phyloP scores from a whole-genome alignment of 2,797 vertebrate genomes.

The Euthynnus affinis region DNA sequence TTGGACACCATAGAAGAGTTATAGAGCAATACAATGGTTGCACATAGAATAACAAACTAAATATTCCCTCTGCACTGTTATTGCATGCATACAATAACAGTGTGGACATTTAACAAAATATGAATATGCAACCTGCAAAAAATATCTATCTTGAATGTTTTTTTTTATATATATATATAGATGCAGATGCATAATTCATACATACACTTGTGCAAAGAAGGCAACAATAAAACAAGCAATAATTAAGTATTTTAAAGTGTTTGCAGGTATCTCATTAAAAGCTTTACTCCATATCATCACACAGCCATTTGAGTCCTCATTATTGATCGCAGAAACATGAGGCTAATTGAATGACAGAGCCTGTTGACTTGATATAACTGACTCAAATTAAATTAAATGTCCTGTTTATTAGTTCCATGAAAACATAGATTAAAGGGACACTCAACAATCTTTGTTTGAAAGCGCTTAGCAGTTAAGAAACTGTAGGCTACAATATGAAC shows the following conservation, averaged over 20 bases:
- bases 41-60: background rate
- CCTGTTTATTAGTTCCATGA: background rate
- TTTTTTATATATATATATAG: too few relatives aligned
- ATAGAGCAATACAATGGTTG: background rate
- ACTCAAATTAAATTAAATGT: background rate
- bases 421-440: background rate
- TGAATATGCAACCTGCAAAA: background rate
- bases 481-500: background rate
- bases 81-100: background rate
- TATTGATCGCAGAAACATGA: conserved; percentile 10
- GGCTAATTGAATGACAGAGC: background rate
- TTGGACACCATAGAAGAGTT: background rate
- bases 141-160: too few relatives aligned
- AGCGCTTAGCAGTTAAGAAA: background rate
- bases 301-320: conserved; percentile 17
- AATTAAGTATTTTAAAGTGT: background rate
- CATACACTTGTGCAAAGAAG: background rate
- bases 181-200: too few relatives aligned
- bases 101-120: too few relatives aligned
- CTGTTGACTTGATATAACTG: background rate
- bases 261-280: background rate
- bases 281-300: background rate
- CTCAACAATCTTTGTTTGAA: background rate
- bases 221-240: background rate
- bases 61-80: background rate